Evolutionary conservation across 2,888 invertebrate genomes (phyloP).

Genomic region (Eupithecia centaureata): DNA sequence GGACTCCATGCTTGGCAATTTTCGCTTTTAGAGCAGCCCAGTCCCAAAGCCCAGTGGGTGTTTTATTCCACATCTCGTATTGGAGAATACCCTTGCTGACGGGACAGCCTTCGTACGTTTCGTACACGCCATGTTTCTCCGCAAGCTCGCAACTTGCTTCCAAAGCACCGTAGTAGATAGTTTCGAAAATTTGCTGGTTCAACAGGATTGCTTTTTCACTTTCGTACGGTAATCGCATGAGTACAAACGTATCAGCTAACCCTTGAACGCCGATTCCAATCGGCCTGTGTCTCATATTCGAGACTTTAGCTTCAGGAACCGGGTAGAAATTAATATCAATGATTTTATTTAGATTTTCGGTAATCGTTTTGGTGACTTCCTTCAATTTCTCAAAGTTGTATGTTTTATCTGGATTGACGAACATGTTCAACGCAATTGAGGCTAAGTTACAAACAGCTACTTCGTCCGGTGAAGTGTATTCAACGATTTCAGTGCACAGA

Average conservation of each 20-base stretch:
- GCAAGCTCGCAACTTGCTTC: slow-evolving; percentile 98
- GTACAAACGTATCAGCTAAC: slow-evolving; percentile 97
- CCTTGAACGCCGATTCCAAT: slow-evolving; percentile 98
- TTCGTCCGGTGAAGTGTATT: slow-evolving; percentile 96
- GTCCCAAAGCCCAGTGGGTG: slow-evolving; percentile 93
- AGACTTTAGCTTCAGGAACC: slow-evolving; percentile 92
- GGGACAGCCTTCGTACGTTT: slow-evolving; percentile 95
- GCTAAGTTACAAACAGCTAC: slow-evolving; percentile 99
- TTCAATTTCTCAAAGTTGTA: slow-evolving; percentile 95
- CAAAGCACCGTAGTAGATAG: slow-evolving; percentile 97
- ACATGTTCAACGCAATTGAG: slow-evolving; percentile 98
- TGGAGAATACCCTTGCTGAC: slow-evolving; percentile 98
- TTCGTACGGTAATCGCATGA: slow-evolving; percentile 97
- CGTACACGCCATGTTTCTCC: slow-evolving; percentile 92
- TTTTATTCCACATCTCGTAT: slow-evolving; percentile 98
- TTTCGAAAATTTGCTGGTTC: slow-evolving; percentile 98
- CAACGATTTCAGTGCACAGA: slow-evolving; percentile 98
- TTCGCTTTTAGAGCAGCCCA: slow-evolving; percentile 93
- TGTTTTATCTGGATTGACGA: slow-evolving; percentile 89
- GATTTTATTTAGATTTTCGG: slow-evolving; percentile 97
- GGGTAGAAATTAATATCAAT: slow-evolving; percentile 99
- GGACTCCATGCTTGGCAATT: slow-evolving; percentile 94
- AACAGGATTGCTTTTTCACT: slow-evolving; percentile 92
- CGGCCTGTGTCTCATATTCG: slow-evolving; percentile 94
- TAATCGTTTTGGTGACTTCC: slow-evolving; percentile 93